phyloP scores from a whole-genome alignment of 30 jellyfish, hydroid and myxozoan genomes.

The Aurelia aurita region DNA sequence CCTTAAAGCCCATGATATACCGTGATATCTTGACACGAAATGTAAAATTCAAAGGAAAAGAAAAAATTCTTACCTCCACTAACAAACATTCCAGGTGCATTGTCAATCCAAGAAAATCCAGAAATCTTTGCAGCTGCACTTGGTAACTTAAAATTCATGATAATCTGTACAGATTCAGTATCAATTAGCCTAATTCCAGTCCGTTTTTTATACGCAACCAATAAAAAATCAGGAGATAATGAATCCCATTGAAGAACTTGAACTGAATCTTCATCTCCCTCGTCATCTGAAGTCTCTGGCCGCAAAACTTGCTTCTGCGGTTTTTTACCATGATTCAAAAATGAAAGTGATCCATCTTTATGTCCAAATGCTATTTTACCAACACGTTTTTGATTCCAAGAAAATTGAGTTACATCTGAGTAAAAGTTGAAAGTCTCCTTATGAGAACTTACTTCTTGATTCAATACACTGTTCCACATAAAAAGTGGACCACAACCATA shows the following conservation, averaged over 20 bases:
- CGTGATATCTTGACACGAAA: too few relatives aligned
- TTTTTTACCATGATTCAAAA: conserved; percentile 65
- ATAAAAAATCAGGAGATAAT: conserved; percentile 62
- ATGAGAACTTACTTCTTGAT: conserved; percentile 38
- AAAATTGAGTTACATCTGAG: conserved; percentile 59
- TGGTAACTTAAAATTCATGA: conserved; percentile 68
- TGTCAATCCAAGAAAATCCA: conserved; percentile 72
- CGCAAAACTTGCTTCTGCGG: conserved; percentile 68
- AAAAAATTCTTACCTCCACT: conserved; percentile 70
- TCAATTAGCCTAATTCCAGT: conserved; percentile 74
- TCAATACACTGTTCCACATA: conserved; percentile 49
- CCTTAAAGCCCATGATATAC: too few relatives aligned
- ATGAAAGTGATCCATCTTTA: conserved; percentile 76
- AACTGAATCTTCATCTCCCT: conserved; percentile 67
- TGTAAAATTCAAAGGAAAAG: too few relatives aligned
- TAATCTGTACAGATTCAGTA: conserved; percentile 51
- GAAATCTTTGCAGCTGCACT: conserved; percentile 79
- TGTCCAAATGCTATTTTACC: conserved; percentile 81
- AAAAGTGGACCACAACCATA: conserved; percentile 68
- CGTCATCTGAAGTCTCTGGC: conserved; percentile 33
- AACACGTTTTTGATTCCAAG: conserved; percentile 58
- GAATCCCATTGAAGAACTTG: conserved; percentile 83
- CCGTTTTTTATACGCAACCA: conserved; percentile 56
- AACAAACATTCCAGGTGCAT: conserved; percentile 90
- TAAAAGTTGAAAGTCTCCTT: conserved; percentile 51